Evolutionary conservation across 2,888 invertebrate species (phyloP).

Genomic region (Meiosimyza decipiens): DNA sequence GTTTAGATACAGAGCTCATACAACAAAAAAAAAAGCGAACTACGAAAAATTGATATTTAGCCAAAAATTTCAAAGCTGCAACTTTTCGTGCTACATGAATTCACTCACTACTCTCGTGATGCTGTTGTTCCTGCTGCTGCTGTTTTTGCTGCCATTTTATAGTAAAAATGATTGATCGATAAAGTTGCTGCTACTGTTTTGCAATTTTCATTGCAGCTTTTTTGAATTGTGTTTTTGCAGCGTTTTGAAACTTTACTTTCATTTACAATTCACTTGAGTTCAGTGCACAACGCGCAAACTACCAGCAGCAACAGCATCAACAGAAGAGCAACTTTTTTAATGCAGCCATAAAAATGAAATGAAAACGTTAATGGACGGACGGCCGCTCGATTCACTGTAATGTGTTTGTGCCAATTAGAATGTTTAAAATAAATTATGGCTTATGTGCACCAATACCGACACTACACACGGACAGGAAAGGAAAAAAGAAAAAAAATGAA

Average conservation of each 20-base stretch:
- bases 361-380: not conserved
- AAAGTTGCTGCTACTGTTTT: conserved; percentile 6
- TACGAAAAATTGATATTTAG: not conserved
- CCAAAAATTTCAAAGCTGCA: no score
- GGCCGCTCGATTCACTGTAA: not conserved
- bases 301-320: conserved; percentile 10
- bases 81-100: no score
- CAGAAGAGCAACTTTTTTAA: conserved; percentile 14
- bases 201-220: not conserved
- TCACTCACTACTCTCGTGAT: no score
- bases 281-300: not conserved
- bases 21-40: not conserved
- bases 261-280: not conserved
- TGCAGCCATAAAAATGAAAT: conserved; percentile 16
- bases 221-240: conserved; percentile 7
- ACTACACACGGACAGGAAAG: not conserved
- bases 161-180: conserved; percentile 21
- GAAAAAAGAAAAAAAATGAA: not conserved
- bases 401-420: conserved; percentile 17
- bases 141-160: no score
- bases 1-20: not conserved
- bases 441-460: not conserved
- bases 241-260: not conserved
- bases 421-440: conserved; percentile 20
- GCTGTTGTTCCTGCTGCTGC: no score